Evolutionary conservation across 37 sponge, comb jelly and placozoan genomes (phyloP), one percentile per base, ranked within the genome.

Genomic region (Agelas oroides): DNA sequence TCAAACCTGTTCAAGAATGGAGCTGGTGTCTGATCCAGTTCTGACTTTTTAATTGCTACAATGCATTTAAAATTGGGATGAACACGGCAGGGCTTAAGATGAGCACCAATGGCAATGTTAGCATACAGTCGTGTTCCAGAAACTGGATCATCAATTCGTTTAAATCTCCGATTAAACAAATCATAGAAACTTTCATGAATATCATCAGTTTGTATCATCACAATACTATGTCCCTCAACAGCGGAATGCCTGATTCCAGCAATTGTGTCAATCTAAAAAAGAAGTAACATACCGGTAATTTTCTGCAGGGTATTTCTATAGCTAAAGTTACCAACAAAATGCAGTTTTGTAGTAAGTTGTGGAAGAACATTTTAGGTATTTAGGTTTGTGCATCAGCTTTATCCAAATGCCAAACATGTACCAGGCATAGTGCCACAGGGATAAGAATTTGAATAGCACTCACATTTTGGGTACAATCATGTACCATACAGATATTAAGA

Each of bases 141-240:
- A 24, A 77, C 61, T 17, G 76, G 88, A 80, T 94, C 88, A 71
- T 87, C 82, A 69, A 94, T 94, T 18, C 81, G 34, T 14, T 78
- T 33, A 65, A 91, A 94, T 24, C 88, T 71, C 75, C 88, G 91
- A 54, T 94, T 94, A 82, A 94, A 94, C n/a, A 94, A 85, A 54
- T 94, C 95, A 78, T 95, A 95, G 81, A 95, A 91, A 77, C 92
- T 88, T 70, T 95, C 95, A 65, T 88, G 84, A 63, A 95, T 95
- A 19, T 88, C 89, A 65, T 95, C 92, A 3, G 89, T 81, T 54
- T 95, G 92, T 20, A 80, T 71, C 86, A 95, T 80, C 5, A 95
- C 36, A 52, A 91, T 89, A 24, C 89, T 95, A 61, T 80, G 73
- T 3, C 95, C 95, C 23, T 84, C 66, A 37, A 73, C 59, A 12